Evolutionary conservation across 2,113 vertebrate species (phyloP).

Genomic region (Nyctibius bracteatus): DNA sequence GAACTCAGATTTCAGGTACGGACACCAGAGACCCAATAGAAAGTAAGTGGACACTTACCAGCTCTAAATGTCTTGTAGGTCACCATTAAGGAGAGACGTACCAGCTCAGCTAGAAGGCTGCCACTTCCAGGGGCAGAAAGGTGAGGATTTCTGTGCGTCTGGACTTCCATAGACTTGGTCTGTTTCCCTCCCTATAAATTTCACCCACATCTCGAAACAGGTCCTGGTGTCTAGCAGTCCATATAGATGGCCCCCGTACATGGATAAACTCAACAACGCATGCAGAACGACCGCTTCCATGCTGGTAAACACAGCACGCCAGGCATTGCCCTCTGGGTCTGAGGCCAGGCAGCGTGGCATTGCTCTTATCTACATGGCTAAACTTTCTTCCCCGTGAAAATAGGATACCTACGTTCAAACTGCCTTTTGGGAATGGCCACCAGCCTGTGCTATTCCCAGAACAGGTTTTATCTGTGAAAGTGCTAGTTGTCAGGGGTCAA

Average conservation of each 20-base stretch:
- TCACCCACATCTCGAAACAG: not conserved
- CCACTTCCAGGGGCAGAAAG: not conserved
- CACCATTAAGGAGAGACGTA: not conserved
- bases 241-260: not conserved
- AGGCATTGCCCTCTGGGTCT: not conserved
- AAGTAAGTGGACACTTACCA: not conserved
- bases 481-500: not conserved
- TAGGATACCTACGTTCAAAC: rapidly evolving
- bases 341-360: not conserved
- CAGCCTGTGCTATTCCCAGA: not conserved
- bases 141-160: not conserved
- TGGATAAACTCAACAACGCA: not conserved
- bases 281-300: not conserved
- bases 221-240: not conserved
- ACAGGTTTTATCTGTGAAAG: not conserved
- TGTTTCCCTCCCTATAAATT: not conserved
- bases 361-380: not conserved
- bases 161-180: not conserved
- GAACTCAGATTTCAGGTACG: not conserved
- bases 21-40: not conserved
- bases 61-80: not conserved
- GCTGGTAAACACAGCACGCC: not conserved
- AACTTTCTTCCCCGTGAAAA: not conserved
- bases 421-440: not conserved
- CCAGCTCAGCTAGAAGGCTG: not conserved